Conservation (phyloP, 2,888 invertebrate genomes). For the Priocnemis perturbator region DNA sequence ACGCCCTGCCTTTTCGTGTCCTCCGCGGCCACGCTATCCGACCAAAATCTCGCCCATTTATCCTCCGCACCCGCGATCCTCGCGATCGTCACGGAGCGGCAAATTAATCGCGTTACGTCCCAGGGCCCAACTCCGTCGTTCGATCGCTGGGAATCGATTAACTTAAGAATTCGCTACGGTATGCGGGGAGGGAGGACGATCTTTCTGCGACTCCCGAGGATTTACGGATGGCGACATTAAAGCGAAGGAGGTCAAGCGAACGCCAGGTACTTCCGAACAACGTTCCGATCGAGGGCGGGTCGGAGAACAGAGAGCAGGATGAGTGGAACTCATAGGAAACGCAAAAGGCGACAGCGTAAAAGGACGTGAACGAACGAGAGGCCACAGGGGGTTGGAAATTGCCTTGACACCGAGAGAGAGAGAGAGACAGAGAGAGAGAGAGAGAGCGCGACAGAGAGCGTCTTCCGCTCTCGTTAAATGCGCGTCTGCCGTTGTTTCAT, state of each 20-base stretch:
- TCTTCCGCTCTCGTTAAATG: slow-evolving; percentile 34
- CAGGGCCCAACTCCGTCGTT: no score
- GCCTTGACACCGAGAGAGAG: slow-evolving; percentile 30
- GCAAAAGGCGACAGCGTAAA: not conserved
- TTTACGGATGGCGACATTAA: slow-evolving; percentile 6
- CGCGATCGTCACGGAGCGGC: no score
- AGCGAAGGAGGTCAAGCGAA: slow-evolving; percentile 3
- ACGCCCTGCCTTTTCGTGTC: no score
- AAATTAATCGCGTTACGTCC: no score
- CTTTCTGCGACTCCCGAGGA: not conserved
- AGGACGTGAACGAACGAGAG: not conserved
- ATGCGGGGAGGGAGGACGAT: not conserved
- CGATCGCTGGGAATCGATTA: not conserved
- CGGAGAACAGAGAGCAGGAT: not conserved
- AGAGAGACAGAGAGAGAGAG: slow-evolving; percentile 28
- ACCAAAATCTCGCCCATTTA: no score
- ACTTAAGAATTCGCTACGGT: slow-evolving; percentile 5
- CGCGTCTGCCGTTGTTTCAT: slow-evolving; percentile 37
- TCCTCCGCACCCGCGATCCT: no score
- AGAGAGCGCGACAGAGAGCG: not conserved
- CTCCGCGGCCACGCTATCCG: no score
- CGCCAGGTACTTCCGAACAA: not conserved
- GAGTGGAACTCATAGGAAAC: slow-evolving; percentile 11
- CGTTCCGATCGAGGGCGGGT: not conserved
- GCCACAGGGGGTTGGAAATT: slow-evolving; percentile 23